Percentiles rank a stretch among this genome's conserved stretches.
phyloP scores from a whole-genome alignment of 2,888 invertebrate genomes.

The Eupithecia subumbrata region DNA sequence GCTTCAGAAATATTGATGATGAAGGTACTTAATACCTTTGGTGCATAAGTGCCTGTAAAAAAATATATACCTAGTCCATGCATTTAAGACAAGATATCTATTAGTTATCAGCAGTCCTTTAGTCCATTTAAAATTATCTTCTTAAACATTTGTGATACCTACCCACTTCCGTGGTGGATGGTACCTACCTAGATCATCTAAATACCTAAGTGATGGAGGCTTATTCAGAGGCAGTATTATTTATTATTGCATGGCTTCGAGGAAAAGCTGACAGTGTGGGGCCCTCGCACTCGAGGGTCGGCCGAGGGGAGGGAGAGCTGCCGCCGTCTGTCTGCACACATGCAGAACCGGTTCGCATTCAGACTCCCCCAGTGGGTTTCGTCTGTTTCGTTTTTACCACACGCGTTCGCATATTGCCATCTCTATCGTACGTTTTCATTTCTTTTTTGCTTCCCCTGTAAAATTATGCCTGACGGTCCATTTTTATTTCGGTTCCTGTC shows the following conservation, averaged over 20 bases:
- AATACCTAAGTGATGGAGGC: conserved; percentile 35
- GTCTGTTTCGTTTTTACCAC: conserved; percentile 73
- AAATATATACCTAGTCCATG: background rate
- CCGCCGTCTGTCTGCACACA: conserved; percentile 79
- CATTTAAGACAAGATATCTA: background rate
- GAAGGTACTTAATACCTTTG: background rate
- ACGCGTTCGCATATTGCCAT: conserved; percentile 73
- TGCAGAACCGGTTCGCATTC: conserved; percentile 82
- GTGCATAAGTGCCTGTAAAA: background rate
- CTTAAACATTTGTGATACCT: background rate
- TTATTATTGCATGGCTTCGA: conserved; percentile 72
- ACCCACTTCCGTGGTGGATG: background rate
- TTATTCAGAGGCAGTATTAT: conserved; percentile 61
- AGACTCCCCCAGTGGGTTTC: conserved; percentile 76
- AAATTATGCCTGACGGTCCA: conserved; percentile 76
- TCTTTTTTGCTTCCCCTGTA: conserved; percentile 80
- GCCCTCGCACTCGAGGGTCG: conserved; percentile 77
- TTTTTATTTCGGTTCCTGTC: conserved; percentile 75
- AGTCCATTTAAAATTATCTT: background rate
- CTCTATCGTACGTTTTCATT: conserved; percentile 78
- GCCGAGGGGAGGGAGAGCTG: conserved; percentile 69
- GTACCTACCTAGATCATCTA: conserved; percentile 2
- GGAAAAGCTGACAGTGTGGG: conserved; percentile 76
- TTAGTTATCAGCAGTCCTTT: too few relatives aligned
- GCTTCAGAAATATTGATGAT: background rate